Evolutionary conservation across 2,888 invertebrate genomes (phyloP), one percentile per base, ranked within the genome.

Genomic region (Hemaris fuciformis): DNA sequence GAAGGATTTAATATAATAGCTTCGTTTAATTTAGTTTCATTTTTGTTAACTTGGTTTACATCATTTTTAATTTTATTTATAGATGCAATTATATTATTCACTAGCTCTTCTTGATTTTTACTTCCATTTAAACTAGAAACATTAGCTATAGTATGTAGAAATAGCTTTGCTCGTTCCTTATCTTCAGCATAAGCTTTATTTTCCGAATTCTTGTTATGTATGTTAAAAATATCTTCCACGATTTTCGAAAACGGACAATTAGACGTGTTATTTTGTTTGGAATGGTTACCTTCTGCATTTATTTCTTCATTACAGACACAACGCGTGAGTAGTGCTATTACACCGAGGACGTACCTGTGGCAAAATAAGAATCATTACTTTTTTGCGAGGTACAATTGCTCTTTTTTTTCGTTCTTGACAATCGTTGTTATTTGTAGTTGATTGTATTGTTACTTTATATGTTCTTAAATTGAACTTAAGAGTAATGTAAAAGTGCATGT

Each of bases 141-240:
- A 82, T 93, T 89, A 84, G 95, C 95, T 87, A 94, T 93, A 34
- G 94, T 88, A 75, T 94, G 84, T 8, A 90, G 62, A 41, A 95
- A 77, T 92, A 93, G 65, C 86, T 91, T 72, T 84, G 95, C 85
- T 93, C 95, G 75, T 91, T 94, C 76, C 89, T 85, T 73, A 56
- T 84, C 83, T 72, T 82, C 81, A 5, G 77, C 59, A 3, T 71
- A 66, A 22, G 69, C 70, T 8, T 75, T 76, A 56, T 65, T 71
- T 15, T 76, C 69, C 18, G 78, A 75, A 15, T 76, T 84, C 73
- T 77, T 86, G 62, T 86, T 88, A 58, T 81, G 81, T 13, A 81
- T 79, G 78, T 87, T 90, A 62, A 91, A 90, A 22, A 91, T 89
- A 23, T 91, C 91, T 81, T 91, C 90, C 23, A 91, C 85, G 8